Conservation (phyloP, 92 coral and sea anemone species). For the Palythoa caribaeorum region DNA sequence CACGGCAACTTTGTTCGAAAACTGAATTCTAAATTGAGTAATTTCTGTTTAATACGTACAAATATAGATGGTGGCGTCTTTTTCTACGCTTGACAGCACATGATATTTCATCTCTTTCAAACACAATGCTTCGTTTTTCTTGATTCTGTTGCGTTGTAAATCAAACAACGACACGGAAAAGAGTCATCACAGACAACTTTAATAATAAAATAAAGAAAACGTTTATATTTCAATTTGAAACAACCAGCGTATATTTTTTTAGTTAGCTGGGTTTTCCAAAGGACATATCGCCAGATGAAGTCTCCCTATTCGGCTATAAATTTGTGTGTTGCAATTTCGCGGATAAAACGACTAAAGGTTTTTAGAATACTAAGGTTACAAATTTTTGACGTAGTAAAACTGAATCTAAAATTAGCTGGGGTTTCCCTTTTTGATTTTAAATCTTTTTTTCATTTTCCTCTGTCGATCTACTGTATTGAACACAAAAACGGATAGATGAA, state of each 20-base stretch:
- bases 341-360: too few relatives aligned
- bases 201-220: background rate
- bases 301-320: too few relatives aligned
- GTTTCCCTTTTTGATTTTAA: too few relatives aligned
- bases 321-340: too few relatives aligned
- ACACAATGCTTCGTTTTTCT: conserved; percentile 17
- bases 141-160: conserved; percentile 16
- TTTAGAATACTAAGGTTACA: too few relatives aligned
- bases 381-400: too few relatives aligned
- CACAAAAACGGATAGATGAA: too few relatives aligned
- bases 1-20: background rate
- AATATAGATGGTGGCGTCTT: conserved; percentile 62
- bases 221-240: background rate
- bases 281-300: too few relatives aligned
- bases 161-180: background rate
- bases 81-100: conserved; percentile 77
- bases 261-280: background rate
- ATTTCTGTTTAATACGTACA: background rate
- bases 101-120: conserved; percentile 19
- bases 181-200: background rate
- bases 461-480: too few relatives aligned
- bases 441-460: too few relatives aligned
- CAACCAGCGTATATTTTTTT: background rate
- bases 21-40: conserved; percentile 20
- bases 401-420: too few relatives aligned